These are phyloP conservation scores for Pampusana beccarii DNA, from an alignment of 2,113 vertebrate species.

Conservation along the genomic window DNA sequence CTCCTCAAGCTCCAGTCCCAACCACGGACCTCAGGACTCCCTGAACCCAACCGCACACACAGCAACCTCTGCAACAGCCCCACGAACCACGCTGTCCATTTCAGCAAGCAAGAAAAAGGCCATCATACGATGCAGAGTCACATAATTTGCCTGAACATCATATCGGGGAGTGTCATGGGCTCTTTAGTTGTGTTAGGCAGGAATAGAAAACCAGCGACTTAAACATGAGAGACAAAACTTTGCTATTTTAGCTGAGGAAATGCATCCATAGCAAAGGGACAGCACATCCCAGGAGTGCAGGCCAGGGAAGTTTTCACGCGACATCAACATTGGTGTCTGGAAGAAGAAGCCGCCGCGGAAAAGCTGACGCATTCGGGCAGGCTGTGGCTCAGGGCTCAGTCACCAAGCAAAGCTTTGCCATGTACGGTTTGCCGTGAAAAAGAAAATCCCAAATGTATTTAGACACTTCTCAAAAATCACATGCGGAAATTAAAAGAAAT, in stretches of 20 bases:
- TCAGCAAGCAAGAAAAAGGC: not conserved
- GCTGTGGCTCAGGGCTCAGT: conserved; percentile 12
- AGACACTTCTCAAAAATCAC: not conserved
- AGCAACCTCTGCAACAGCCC: not conserved
- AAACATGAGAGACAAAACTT: not conserved
- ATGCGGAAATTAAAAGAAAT: conserved; percentile 23
- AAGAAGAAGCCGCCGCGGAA: not conserved
- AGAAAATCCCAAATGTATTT: conserved; percentile 14
- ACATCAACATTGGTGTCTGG: not conserved
- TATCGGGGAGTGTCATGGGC: accelerated
- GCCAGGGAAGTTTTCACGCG: not conserved
- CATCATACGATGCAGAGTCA: not conserved
- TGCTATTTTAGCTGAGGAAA: not conserved
- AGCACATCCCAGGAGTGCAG: not conserved
- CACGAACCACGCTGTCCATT: accelerated
- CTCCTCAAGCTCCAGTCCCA: not conserved
- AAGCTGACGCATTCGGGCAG: not conserved
- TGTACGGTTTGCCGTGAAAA: accelerated
- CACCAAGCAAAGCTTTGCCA: conserved; percentile 13
- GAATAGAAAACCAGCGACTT: accelerated
- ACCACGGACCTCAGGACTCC: not conserved
- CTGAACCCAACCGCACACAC: not conserved
- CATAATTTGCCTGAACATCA: accelerated
- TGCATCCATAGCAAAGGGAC: accelerated
- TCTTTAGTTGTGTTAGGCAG: not conserved